Percentiles rank a stretch among this genome's conserved stretches.
Evolutionary conservation across 30 jellyfish, hydroid and myxozoan genomes (phyloP).

Genomic region (Aurelia coerulea): DNA sequence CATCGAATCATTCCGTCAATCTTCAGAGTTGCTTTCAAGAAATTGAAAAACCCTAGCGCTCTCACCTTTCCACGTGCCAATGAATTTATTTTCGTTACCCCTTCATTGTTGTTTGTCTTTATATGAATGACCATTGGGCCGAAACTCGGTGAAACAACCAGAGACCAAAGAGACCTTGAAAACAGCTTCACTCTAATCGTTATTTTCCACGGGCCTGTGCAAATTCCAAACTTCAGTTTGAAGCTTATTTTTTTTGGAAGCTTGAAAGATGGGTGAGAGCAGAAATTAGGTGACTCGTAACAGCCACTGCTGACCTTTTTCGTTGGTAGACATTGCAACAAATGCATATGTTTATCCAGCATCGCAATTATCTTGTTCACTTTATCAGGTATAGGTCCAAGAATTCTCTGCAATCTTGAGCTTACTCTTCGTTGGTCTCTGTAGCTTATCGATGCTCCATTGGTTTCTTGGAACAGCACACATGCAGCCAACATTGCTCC

Average conservation of each 20-base stretch:
- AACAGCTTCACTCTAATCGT: conserved; percentile 48
- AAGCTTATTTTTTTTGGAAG: conserved; percentile 33
- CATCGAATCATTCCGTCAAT: conserved; percentile 64
- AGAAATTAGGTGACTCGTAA: conserved; percentile 51
- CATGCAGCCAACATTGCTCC: not conserved
- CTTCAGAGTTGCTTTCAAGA: conserved; percentile 44
- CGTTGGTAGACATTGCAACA: conserved; percentile 58
- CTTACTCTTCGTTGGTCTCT: conserved; percentile 30
- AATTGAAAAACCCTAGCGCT: conserved; percentile 33
- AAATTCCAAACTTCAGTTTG: conserved; percentile 48
- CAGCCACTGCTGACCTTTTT: conserved; percentile 24
- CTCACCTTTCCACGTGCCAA: conserved; percentile 43
- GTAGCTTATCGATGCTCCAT: not conserved
- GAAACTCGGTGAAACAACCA: conserved; percentile 43
- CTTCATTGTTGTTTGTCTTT: conserved; percentile 36
- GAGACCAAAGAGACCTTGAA: conserved; percentile 72
- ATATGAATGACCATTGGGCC: conserved; percentile 72
- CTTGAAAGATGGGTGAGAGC: conserved; percentile 45
- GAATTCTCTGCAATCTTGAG: conserved; percentile 1
- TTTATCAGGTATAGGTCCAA: conserved; percentile 35
- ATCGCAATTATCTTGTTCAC: conserved; percentile 36
- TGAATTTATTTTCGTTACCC: conserved; percentile 63
- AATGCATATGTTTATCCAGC: conserved; percentile 41
- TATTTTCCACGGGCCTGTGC: conserved; percentile 76
- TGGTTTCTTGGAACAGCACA: not conserved